Percentiles rank a stretch among this genome's conserved stretches.
phyloP scores from a whole-genome alignment of 2,797 vertebrate genomes.

The Lindbergichthys nudifrons region DNA sequence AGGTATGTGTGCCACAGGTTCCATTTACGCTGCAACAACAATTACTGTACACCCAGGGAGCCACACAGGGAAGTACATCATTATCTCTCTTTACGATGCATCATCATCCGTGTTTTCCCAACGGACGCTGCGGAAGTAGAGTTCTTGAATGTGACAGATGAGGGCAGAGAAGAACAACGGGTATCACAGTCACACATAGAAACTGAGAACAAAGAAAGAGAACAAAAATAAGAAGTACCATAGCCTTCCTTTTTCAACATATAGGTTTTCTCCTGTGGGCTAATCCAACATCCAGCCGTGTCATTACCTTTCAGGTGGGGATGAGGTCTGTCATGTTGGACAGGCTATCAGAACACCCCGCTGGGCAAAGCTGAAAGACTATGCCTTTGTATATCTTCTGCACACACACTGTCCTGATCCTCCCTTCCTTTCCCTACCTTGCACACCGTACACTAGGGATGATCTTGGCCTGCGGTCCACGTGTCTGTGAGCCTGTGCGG shows the following conservation, averaged over 20 bases:
- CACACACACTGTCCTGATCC: conserved; percentile 12
- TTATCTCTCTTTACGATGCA: conserved; percentile 33
- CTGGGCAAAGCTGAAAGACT: conserved; percentile 46
- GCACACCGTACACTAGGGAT: conserved; percentile 23
- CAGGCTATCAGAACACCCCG: conserved; percentile 53
- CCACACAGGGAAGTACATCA: conserved; percentile 1
- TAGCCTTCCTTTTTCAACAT: conserved; percentile 31
- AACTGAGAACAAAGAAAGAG: too few species aligned
- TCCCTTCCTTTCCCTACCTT: conserved; percentile 13
- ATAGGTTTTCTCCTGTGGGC: conserved; percentile 8
- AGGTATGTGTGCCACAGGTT: conserved; percentile 9
- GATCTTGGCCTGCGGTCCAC: conserved; percentile 33
- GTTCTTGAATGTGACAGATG: conserved; percentile 1
- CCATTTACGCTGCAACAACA: conserved; percentile 22
- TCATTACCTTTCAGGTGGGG: conserved; percentile 61
- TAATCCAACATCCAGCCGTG: conserved; percentile 47
- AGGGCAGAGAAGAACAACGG: conserved; percentile 24
- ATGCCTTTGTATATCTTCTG: conserved; percentile 19
- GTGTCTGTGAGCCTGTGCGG: conserved; percentile 24
- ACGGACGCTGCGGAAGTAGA: conserved; percentile 6
- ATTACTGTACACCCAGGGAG: conserved; percentile 34
- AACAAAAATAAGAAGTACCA: background rate
- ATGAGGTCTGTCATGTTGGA: conserved; percentile 59
- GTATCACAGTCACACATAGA: conserved; percentile 4
- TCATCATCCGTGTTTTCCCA: conserved; percentile 36